These are phyloP conservation scores for Huso huso DNA, from an alignment of 2,797 vertebrate species.

Conservation along the genomic window DNA sequence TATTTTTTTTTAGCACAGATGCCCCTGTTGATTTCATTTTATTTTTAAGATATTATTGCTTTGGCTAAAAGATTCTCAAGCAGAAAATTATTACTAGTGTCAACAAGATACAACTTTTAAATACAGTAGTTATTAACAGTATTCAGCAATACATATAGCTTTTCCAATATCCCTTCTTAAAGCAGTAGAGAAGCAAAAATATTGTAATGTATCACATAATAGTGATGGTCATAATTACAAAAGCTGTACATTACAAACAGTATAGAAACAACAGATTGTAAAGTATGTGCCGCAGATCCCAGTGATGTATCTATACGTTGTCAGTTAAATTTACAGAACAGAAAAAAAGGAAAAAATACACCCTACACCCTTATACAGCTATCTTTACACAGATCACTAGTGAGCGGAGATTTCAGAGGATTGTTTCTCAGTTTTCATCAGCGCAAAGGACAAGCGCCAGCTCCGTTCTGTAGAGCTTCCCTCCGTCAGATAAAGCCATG, in stretches of 20 bases:
- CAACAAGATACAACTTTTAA: constrained; percentile 7
- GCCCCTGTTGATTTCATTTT: constrained; percentile 17
- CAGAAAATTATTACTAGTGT: constrained; percentile 11
- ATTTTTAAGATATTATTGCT: constrained; percentile 32
- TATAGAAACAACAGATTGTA: constrained; percentile 76
- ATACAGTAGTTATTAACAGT: constrained; percentile 15
- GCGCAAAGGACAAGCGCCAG: constrained; percentile 74
- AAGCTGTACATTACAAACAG: constrained; percentile 84
- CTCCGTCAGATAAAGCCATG: constrained; percentile 81
- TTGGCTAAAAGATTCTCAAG: constrained; percentile 26
- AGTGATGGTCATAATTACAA: constrained; percentile 65
- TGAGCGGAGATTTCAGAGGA: constrained; percentile 30
- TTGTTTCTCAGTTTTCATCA: constrained; percentile 62
- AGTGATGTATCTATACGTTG: constrained; percentile 59
- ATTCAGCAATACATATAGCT: constrained; percentile 4
- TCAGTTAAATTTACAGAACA: constrained; percentile 56
- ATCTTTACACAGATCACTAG: constrained; percentile 61
- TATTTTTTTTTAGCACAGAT: constrained; percentile 10
- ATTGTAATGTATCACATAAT: constrained; percentile 38
- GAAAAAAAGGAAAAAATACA: constrained; percentile 68
- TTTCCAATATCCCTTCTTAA: constrained; percentile 16
- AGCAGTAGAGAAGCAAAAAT: constrained; percentile 32
- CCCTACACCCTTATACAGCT: constrained; percentile 55
- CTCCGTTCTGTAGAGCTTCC: constrained; percentile 79
- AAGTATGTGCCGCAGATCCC: constrained; percentile 67